phyloP scores from a whole-genome alignment of 2,888 invertebrate genomes.

The Falcaria lacertinaria region DNA sequence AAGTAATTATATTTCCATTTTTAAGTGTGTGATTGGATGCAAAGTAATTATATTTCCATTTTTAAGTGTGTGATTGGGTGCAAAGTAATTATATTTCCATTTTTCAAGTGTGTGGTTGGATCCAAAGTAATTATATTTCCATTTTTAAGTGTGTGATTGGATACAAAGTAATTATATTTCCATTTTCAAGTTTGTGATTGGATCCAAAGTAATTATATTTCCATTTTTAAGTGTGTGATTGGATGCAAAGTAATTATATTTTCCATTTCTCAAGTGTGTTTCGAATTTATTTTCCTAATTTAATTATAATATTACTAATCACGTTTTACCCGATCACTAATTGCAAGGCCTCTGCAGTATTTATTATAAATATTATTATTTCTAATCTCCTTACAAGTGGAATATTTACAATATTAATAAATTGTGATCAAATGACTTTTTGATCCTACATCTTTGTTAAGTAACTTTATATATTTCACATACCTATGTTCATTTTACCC shows the following conservation, averaged over 20 bases:
- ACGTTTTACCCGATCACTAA: neutral
- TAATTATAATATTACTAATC: neutral
- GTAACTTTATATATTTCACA: constrained; percentile 2
- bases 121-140: too few relatives aligned
- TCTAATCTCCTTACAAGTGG: neutral
- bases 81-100: too few relatives aligned
- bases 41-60: too few relatives aligned
- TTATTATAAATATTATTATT: neutral
- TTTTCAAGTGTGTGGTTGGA: too few relatives aligned
- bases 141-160: too few relatives aligned
- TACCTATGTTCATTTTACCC: constrained; percentile 9
- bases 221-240: neutral
- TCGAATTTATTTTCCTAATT: neutral
- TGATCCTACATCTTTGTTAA: neutral
- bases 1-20: too few relatives aligned
- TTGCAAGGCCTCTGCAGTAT: neutral
- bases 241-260: neutral
- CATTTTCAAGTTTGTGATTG: too few relatives aligned
- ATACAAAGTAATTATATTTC: too few relatives aligned
- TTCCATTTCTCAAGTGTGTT: neutral
- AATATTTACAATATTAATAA: constrained; percentile 2
- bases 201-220: too few relatives aligned
- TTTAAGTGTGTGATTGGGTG: too few relatives aligned
- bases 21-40: too few relatives aligned
- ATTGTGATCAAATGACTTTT: neutral